Evolutionary conservation across 2,113 vertebrate species (phyloP).

Genomic region (Cottus gobio): DNA sequence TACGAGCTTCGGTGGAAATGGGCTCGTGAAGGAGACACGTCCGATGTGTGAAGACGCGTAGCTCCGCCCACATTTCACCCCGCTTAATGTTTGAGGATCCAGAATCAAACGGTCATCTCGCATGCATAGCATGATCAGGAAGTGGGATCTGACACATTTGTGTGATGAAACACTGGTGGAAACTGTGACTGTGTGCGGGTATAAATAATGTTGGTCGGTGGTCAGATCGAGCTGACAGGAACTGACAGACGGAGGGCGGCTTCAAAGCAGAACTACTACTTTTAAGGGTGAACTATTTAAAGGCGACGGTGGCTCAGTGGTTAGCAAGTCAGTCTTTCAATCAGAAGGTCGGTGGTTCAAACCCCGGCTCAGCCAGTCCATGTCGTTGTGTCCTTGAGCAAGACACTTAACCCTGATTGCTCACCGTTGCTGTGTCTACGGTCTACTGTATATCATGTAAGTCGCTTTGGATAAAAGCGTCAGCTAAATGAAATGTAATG

Average conservation of each 20-base stretch:
- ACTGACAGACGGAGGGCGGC: neutral
- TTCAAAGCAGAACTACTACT: constrained; percentile 8
- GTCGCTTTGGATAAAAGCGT: too few species aligned
- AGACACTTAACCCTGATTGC: too few species aligned
- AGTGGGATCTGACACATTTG: constrained; percentile 21
- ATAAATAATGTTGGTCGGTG: constrained; percentile 44
- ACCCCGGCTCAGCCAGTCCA: too few species aligned
- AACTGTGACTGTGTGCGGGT: constrained; percentile 41
- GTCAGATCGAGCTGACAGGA: constrained; percentile 61
- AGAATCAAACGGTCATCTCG: neutral
- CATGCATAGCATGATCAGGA: constrained; percentile 20
- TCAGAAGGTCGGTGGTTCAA: too few species aligned
- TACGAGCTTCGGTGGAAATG: neutral
- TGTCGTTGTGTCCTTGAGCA: too few species aligned
- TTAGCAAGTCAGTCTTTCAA: too few species aligned
- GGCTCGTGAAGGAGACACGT: too few species aligned
- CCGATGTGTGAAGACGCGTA: neutral
- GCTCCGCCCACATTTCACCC: neutral
- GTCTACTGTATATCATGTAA: too few species aligned
- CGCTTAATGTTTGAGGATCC: neutral
- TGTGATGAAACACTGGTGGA: constrained; percentile 32
- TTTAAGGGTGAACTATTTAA: too few species aligned
- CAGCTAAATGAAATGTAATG: too few species aligned
- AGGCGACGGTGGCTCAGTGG: too few species aligned
- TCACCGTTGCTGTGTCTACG: too few species aligned